Percentiles rank a stretch among this genome's conserved stretches.
phyloP scores from a whole-genome alignment of 2,888 invertebrate genomes.

The Ypsolopha sequella region DNA sequence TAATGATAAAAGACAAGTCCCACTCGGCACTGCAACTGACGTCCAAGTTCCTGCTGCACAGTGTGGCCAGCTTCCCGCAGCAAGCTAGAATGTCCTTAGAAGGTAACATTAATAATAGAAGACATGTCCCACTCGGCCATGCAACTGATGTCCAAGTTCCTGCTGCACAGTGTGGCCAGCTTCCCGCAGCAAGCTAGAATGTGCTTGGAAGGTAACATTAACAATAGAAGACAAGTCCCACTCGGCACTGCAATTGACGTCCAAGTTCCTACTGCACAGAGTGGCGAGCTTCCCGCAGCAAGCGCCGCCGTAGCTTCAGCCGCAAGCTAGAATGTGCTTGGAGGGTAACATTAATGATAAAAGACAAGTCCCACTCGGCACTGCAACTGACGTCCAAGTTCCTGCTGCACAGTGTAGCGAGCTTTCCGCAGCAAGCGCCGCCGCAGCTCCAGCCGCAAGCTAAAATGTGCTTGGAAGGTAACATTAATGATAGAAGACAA shows the following conservation, averaged over 20 bases:
- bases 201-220: neutral
- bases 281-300: constrained; percentile 32
- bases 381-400: constrained; percentile 91
- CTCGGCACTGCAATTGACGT: constrained; percentile 82
- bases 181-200: too few species aligned
- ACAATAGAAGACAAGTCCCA: too few species aligned
- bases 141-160: too few species aligned
- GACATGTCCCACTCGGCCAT: too few species aligned
- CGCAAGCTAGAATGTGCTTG: constrained; percentile 20
- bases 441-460: too few species aligned
- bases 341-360: constrained; percentile 30
- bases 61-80: constrained; percentile 51
- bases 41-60: constrained; percentile 92
- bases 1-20: constrained; percentile 15
- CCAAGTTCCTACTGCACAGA: constrained; percentile 92
- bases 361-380: constrained; percentile 33
- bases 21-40: constrained; percentile 79
- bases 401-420: constrained; percentile 82
- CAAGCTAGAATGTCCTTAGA: too few species aligned
- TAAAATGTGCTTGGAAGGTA: too few species aligned
- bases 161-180: too few species aligned
- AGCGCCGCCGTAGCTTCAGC: too few species aligned
- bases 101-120: too few species aligned
- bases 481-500: too few species aligned
- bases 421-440: constrained; percentile 15